Conservation (phyloP, 1,140 invertebrate genomes). For the Wiebesia pumilae region DNA sequence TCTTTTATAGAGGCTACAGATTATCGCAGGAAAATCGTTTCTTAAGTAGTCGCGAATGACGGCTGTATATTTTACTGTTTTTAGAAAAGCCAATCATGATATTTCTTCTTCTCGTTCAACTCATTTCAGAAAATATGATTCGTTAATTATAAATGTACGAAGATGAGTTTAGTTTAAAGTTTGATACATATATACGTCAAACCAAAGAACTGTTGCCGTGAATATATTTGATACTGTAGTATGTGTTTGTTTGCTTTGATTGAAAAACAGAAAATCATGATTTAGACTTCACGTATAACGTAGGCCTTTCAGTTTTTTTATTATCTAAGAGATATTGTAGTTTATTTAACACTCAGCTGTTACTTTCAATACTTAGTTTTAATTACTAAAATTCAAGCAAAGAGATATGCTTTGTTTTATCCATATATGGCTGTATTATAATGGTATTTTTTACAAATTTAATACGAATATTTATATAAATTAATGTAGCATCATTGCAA, state of each 20-base stretch:
- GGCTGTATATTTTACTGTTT: background rate
- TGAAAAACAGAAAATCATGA: no score
- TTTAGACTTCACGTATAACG: background rate
- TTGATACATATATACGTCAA: background rate
- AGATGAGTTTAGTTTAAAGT: background rate
- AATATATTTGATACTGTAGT: background rate
- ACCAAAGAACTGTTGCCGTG: background rate
- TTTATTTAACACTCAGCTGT: background rate
- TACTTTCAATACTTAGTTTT: background rate
- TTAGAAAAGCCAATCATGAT: background rate
- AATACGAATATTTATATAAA: background rate
- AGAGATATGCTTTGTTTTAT: background rate
- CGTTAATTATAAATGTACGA: background rate
- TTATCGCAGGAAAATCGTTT: conserved; percentile 46
- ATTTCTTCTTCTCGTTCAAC: background rate
- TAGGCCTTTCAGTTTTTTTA: background rate
- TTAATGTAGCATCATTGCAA: background rate
- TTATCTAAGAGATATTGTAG: background rate
- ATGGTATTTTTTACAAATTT: background rate
- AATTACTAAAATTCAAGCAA: background rate
- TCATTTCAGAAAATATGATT: background rate
- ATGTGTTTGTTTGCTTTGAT: background rate
- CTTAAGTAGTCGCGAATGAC: conserved; percentile 14
- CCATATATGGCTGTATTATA: no score
- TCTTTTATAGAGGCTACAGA: conserved; percentile 17